Evolutionary conservation across 2,797 vertebrate genomes (phyloP), one percentile per base, ranked within the genome.

Genomic region (Artibeus jamaicensis): DNA sequence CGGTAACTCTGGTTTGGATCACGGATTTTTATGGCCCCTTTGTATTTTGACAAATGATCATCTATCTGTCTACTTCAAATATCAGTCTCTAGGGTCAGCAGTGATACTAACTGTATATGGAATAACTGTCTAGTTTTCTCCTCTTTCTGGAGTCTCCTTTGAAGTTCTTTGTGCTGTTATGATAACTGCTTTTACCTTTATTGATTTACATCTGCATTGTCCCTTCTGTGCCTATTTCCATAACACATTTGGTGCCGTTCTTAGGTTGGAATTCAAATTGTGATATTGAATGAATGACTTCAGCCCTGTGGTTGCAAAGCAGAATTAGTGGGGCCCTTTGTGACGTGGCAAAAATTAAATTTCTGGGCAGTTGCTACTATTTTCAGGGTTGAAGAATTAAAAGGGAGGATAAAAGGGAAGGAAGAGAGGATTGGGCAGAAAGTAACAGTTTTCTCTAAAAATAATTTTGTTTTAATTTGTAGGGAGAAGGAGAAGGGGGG

Each of bases 391-490:
- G 5, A 83, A 79, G 22, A 6, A 70, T 71, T 67, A 59, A 93
- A 71, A 46, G 91, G 39, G 92, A 78, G 32, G 44, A 73, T 91
- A 84, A 70, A 95, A 91, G 79, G 57, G 53, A 96, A 94, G 37
- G 86, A 67, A 82, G 86, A 91, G 42, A 39, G 82, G 39, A 67
- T 9, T 55, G 57, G 26, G 29, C 7, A 85, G 44, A 94, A 48
- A 94, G 37, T 5, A 70, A 39, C 37, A 68, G 10, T 48, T 71
- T 78, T 86, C 39, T 81, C n/a, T 48, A 91, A 78, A 86, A 76
- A 53, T 81, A 55, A 44, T 77, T 94, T 79, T 95, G 19, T 77
- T 92, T 87, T 82, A 71, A 79, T 77, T 59, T 93, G 2, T n/a
- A n/a, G n/a, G n/a, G n/a, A n/a, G n/a, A n/a, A n/a, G n/a, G n/a